phyloP scores from a whole-genome alignment of 2,797 vertebrate species.

The Buceros bicornis region DNA sequence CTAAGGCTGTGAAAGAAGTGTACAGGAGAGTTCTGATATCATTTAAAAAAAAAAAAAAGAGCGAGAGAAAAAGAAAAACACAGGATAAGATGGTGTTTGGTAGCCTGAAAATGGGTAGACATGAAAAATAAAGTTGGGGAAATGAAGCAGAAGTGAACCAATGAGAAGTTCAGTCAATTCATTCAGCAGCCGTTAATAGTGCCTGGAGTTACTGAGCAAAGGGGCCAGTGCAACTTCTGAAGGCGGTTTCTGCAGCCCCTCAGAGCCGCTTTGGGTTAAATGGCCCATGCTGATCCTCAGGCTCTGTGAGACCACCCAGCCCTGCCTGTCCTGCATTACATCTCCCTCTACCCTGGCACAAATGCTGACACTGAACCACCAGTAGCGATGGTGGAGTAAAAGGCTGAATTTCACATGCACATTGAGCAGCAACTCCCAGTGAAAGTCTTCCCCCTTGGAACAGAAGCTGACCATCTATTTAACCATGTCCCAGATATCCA shows the following conservation, averaged over 20 bases:
- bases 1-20: background rate
- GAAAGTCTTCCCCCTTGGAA: background rate
- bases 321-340: background rate
- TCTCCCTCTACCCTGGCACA: background rate
- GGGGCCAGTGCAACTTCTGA: background rate
- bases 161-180: background rate
- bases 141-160: background rate
- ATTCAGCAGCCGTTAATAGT: background rate
- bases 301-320: no score
- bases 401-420: background rate
- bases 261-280: background rate
- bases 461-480: background rate
- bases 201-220: background rate
- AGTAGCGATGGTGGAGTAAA: background rate
- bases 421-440: background rate
- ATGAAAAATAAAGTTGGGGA: background rate
- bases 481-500: background rate
- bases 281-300: accelerated
- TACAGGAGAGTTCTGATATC: background rate
- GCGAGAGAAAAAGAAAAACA: accelerated
- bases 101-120: background rate
- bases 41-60: background rate
- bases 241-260: background rate
- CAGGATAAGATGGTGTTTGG: background rate
- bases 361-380: background rate